A percentile compares a stretch with the other conserved stretches of the same genome.
Evolutionary conservation across 2,797 vertebrate genomes (phyloP).

Genomic region (Hemibagrus guttatus): DNA sequence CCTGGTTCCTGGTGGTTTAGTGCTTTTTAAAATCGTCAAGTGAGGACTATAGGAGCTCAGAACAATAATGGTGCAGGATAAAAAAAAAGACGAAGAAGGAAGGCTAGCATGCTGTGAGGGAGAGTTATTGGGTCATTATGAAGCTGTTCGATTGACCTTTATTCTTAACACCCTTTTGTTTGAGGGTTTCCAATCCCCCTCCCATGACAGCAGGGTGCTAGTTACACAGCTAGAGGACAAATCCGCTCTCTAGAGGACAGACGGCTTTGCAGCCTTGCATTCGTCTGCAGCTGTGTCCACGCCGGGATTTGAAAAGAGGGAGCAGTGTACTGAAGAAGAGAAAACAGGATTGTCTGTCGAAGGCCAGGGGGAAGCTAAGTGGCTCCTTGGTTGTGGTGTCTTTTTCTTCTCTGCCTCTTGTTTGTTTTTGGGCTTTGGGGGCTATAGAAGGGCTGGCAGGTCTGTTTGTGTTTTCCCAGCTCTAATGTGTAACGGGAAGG

Average conservation of each 20-base stretch:
- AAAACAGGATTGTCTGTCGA: slow-evolving; percentile 50
- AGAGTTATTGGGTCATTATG: slow-evolving; percentile 55
- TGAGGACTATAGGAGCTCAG: slow-evolving; percentile 4
- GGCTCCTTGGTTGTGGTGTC: slow-evolving; percentile 44
- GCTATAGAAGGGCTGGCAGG: slow-evolving; percentile 50
- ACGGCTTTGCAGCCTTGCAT: slow-evolving; percentile 18
- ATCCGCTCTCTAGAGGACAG: slow-evolving; percentile 40
- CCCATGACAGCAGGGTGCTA: slow-evolving; percentile 44
- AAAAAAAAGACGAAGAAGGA: slow-evolving; percentile 4
- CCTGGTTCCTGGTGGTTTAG: slow-evolving; percentile 37
- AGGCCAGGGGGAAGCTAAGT: slow-evolving; percentile 47
- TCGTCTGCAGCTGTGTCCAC: slow-evolving; percentile 51
- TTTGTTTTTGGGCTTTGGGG: slow-evolving; percentile 59
- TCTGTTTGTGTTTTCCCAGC: slow-evolving; percentile 53
- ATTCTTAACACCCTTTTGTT: slow-evolving; percentile 51
- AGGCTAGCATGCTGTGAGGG: slow-evolving; percentile 48
- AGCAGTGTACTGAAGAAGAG: slow-evolving; percentile 42
- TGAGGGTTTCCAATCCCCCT: slow-evolving; percentile 44
- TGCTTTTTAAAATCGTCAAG: slow-evolving; percentile 28
- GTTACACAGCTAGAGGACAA: slow-evolving; percentile 53
- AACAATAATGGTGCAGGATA: slow-evolving; percentile 36
- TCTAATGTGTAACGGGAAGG: slow-evolving; percentile 54
- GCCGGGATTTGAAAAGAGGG: slow-evolving; percentile 33
- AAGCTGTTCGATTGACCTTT: slow-evolving; percentile 54
- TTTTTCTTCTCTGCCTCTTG: slow-evolving; percentile 51